Evolutionary conservation across 2,797 vertebrate species (phyloP), one percentile per base, ranked within the genome.

Genomic region (Pantherophis alleghaniensis): DNA sequence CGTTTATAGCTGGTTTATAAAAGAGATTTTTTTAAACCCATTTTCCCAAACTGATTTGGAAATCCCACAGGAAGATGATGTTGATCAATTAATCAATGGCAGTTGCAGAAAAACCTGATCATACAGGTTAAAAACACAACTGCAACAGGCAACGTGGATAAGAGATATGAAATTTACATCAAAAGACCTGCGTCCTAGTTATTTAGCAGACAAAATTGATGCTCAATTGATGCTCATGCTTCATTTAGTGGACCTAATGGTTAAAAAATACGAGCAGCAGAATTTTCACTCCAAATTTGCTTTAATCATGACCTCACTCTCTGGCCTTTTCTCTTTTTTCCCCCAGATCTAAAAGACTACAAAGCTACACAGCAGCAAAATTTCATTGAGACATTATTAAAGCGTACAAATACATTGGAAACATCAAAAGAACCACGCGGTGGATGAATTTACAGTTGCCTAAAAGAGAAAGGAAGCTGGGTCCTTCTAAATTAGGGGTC

Each of bases 391-490:
- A 55, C 59, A 16, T 87, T 87, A 92, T 83, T 74, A 87, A 87
- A 83, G 47, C 11, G 2, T 56, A 91, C 22, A 42, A 55, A 90
- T 93, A 94, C 87, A 79, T 20, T 14, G 90, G 63, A 92, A 95
- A 93, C 92, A n/a, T 86, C 88, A 0, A 94, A 95, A 69, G 0
- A 59, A 89, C 63, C 42, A 79, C 0, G 3, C 16, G 5, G 89
- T 55, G 57, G 91, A n/a, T n/a, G 2, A 59, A 12, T 83, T 56
- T 91, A 10, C 95, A 93, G 88, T 91, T 86, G 87, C 91, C 0
- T 4, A 59, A 94, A 94, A 94, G 89, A 94, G 95, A 96, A 93
- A 96, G 14, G 66, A 96, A 96, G 91, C 60, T 95, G 57, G 94
- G 93, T 96, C 91, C 69, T 95, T 90, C 89, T 86, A 59, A 32